phyloP scores from a whole-genome alignment of 2,113 vertebrate genomes.

The Girardinichthys multiradiatus region DNA sequence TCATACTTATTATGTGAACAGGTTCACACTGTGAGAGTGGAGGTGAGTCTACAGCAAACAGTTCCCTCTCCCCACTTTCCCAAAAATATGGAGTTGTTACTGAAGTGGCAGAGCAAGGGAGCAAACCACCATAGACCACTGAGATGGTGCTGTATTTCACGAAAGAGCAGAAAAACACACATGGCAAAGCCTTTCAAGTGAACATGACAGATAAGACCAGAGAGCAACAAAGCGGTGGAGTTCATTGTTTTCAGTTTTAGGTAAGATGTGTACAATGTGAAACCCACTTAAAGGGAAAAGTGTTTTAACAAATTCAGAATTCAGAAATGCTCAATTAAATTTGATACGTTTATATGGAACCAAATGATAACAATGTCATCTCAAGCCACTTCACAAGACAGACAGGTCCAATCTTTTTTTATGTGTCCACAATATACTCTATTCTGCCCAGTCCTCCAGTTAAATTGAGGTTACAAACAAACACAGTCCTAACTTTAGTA shows the following conservation, averaged over 20 bases:
- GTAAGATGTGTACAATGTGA: slow-evolving; percentile 8
- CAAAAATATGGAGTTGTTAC: slow-evolving; percentile 31
- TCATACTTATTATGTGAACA: slow-evolving; percentile 36
- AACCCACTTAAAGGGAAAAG: slow-evolving; percentile 26
- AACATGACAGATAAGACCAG: slow-evolving; percentile 24
- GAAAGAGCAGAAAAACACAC: not conserved
- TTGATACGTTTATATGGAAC: too few relatives aligned
- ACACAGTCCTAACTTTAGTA: too few relatives aligned
- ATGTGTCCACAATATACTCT: too few relatives aligned
- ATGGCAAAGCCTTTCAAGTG: not conserved
- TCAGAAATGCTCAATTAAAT: too few relatives aligned
- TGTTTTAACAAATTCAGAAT: slow-evolving; percentile 1
- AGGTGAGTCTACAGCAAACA: slow-evolving; percentile 13
- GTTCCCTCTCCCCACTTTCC: slow-evolving; percentile 13
- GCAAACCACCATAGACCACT: slow-evolving; percentile 23
- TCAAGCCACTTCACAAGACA: too few relatives aligned
- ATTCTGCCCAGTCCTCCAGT: too few relatives aligned
- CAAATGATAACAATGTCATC: too few relatives aligned
- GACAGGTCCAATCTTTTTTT: too few relatives aligned
- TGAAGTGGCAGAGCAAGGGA: slow-evolving; percentile 26
- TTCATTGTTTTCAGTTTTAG: not conserved
- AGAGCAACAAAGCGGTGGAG: slow-evolving; percentile 12
- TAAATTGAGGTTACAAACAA: too few relatives aligned
- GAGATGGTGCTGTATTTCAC: slow-evolving; percentile 11
- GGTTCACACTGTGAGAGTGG: slow-evolving; percentile 12